phyloP scores from a whole-genome alignment of 92 coral and sea anemone species.

The Pocillopora grandis region DNA sequence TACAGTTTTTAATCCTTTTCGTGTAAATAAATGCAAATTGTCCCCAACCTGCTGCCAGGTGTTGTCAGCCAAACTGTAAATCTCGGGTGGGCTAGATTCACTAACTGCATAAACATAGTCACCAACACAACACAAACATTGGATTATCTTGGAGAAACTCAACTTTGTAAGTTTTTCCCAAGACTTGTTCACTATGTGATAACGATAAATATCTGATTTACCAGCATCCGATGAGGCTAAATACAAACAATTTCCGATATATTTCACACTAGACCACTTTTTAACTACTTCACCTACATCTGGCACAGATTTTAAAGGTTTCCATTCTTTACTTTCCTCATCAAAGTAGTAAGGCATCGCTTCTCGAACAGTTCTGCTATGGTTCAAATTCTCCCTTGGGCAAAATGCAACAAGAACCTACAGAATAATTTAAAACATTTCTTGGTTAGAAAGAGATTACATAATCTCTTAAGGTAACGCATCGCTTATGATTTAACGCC shows the following conservation, averaged over 20 bases:
- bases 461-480: too few species aligned
- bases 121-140: neutral
- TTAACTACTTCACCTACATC: neutral
- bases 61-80: neutral
- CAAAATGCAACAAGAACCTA: too few species aligned
- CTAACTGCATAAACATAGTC: neutral
- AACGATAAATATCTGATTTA: neutral
- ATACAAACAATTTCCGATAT: conserved; percentile 7
- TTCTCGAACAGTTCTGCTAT: neutral
- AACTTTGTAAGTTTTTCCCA: conserved; percentile 5
- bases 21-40: neutral
- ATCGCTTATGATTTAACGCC: too few species aligned
- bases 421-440: neutral
- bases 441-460: too few species aligned
- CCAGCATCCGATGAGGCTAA: neutral
- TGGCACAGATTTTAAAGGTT: neutral
- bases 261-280: neutral
- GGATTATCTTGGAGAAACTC: neutral
- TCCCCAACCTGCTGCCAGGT: neutral
- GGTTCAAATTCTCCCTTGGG: too few species aligned
- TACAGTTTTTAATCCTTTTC: neutral
- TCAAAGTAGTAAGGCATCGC: neutral
- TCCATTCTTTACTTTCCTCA: neutral
- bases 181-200: neutral
- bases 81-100: neutral